Evolutionary conservation across 2,113 vertebrate species (phyloP).

Genomic region (Orthonyx spaldingii): DNA sequence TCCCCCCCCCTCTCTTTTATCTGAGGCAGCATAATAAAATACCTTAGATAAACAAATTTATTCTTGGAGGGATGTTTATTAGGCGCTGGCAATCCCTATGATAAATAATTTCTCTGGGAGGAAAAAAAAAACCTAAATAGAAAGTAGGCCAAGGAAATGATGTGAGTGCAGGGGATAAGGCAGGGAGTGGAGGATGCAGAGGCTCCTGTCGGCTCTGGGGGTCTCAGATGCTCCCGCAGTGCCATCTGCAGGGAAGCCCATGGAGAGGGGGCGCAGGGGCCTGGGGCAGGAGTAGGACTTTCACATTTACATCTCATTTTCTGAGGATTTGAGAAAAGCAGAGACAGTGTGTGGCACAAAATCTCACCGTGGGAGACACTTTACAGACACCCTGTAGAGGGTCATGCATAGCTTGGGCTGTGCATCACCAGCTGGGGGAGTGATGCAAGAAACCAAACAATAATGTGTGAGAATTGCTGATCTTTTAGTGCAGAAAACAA

Average conservation of each 20-base stretch:
- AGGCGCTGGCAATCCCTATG: slow-evolving; percentile 12
- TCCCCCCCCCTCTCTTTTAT: neutral
- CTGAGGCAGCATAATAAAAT: slow-evolving; percentile 64
- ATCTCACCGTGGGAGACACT: fast-evolving
- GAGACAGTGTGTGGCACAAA: fast-evolving
- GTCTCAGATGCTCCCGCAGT: neutral
- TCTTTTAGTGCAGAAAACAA: neutral
- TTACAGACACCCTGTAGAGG: neutral
- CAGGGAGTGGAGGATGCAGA: neutral
- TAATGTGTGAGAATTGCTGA: neutral
- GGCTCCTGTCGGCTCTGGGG: neutral
- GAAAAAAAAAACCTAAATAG: neutral
- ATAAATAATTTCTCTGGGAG: slow-evolving; percentile 62
- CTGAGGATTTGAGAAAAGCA: neutral
- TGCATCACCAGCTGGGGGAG: neutral
- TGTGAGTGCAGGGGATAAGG: neutral
- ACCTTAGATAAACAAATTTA: slow-evolving; percentile 69
- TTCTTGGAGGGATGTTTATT: slow-evolving; percentile 65
- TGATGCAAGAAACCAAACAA: neutral
- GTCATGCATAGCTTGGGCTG: neutral
- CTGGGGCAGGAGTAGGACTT: neutral
- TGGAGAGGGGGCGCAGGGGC: neutral
- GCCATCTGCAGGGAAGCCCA: neutral
- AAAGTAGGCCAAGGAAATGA: slow-evolving; percentile 44
- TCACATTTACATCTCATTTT: neutral